Percentiles rank a stretch among this genome's conserved stretches.
Conservation (phyloP, 1,140 invertebrate species). For the Ostrea edulis region DNA sequence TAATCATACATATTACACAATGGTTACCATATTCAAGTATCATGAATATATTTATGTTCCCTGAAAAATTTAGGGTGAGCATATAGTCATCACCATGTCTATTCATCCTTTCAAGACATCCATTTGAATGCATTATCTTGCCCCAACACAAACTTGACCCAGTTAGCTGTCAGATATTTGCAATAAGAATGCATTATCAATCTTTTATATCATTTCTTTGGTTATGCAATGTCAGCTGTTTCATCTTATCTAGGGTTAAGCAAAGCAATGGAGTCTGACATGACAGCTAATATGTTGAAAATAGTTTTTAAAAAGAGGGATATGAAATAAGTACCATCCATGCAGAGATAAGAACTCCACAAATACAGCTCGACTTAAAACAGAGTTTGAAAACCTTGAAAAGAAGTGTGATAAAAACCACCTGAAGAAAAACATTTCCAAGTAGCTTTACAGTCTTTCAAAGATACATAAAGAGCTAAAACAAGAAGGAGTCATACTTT, state of each 20-base stretch:
- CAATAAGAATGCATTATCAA: no score
- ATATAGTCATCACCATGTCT: no score
- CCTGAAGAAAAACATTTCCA: slow-evolving; percentile 6
- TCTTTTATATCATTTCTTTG: no score
- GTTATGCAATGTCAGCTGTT: no score
- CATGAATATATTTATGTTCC: no score
- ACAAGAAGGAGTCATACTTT: background rate
- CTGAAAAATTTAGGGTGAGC: no score
- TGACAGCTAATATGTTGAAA: background rate
- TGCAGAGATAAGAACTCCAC: background rate
- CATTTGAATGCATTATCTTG: no score
- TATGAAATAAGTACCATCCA: background rate
- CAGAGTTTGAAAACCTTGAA: background rate
- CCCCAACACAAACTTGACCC: no score
- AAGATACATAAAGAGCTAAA: background rate
- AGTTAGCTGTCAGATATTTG: no score
- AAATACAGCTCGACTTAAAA: background rate
- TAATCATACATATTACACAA: no score
- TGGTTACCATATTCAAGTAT: no score
- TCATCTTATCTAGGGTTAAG: background rate
- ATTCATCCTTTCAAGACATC: no score
- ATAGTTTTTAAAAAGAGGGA: background rate
- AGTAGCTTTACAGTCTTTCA: background rate
- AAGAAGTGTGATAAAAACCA: slow-evolving; percentile 30
- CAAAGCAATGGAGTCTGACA: slow-evolving; percentile 23